Evolutionary conservation across 1,140 invertebrate genomes (phyloP), one percentile per base, ranked within the genome.

Genomic region (Aphaenogaster ashmeadi): DNA sequence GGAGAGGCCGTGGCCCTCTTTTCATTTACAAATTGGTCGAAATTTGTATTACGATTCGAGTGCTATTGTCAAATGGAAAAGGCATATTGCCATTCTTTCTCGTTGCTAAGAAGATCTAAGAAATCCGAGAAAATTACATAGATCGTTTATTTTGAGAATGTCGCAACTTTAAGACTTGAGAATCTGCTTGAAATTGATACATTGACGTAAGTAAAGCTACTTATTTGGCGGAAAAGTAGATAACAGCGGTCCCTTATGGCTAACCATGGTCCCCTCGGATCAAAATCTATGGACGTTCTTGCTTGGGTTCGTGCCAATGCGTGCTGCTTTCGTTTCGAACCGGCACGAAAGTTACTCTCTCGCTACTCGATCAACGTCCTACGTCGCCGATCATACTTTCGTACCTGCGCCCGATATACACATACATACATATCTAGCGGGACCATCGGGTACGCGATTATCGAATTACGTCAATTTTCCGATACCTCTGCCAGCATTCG

Each of bases 251-350:
- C 7, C 54, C 52, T 4, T 21, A 27, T 27, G 47, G 36, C 15
- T 78, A 47, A 47, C 27, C 56, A 52, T 52, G 27, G 18, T 11
- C 18, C 27, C 21, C 3, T 0, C 7, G 41, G 18, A 62, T 74
- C 54, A 75, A 84, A 84, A 84, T 75, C 54, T 84, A 84, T 33
- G 80, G 27, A 50, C 69, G 80, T 44, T n/a, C 56, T 84, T 60
- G 67, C 44, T 79, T 90, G 87, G 81, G 21, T 18, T 47, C 36
- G 47, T 83, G 87, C 81, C 90, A 88, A 74, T 38, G 44, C n/a
- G 52, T 21, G 62, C 69, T 66, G 75, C 62, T 90, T 83, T 67
- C 54, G 79, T 87, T 83, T 83, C 36, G 56, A 79, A 54, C 33
- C 9, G 60, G 36, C n/a, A 69, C 54, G 9, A 54, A 69, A 80